phyloP scores from a whole-genome alignment of 2,113 vertebrate species.

The Aviceda subcristata region DNA sequence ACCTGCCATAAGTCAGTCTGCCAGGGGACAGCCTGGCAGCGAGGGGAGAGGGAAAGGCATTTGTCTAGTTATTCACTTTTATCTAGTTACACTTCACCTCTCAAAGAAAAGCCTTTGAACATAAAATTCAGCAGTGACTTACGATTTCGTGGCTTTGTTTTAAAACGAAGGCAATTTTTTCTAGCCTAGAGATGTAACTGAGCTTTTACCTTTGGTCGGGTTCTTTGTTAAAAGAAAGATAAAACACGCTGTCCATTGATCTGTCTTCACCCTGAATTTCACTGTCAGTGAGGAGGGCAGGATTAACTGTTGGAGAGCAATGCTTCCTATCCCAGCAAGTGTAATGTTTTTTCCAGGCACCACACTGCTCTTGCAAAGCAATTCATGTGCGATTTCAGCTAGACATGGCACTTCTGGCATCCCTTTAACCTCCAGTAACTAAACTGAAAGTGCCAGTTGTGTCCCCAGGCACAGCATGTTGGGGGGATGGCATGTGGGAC shows the following conservation, averaged over 20 bases:
- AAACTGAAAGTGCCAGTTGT: rapidly evolving
- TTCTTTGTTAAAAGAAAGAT: background rate
- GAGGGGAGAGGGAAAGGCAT: background rate
- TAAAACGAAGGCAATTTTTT: background rate
- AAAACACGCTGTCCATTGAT: background rate
- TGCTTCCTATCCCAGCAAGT: rapidly evolving
- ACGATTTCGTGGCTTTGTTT: background rate
- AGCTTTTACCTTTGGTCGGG: background rate
- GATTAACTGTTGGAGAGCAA: background rate
- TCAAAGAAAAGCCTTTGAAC: background rate
- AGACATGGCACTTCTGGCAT: background rate
- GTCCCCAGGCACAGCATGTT: background rate
- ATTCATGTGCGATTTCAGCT: background rate
- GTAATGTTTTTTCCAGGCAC: background rate
- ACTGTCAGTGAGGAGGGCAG: background rate
- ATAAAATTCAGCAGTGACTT: background rate
- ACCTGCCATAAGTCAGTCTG: background rate
- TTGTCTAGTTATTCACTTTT: background rate
- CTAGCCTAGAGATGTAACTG: background rate
- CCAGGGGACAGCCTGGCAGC: background rate
- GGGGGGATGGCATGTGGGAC: rapidly evolving
- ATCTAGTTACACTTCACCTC: background rate
- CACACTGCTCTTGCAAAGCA: background rate
- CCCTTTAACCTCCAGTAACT: background rate
- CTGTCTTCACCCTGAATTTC: background rate